Evolutionary conservation across 1,140 invertebrate genomes (phyloP), one percentile per base, ranked within the genome.

Genomic region (Dendrolimus punctatus): DNA sequence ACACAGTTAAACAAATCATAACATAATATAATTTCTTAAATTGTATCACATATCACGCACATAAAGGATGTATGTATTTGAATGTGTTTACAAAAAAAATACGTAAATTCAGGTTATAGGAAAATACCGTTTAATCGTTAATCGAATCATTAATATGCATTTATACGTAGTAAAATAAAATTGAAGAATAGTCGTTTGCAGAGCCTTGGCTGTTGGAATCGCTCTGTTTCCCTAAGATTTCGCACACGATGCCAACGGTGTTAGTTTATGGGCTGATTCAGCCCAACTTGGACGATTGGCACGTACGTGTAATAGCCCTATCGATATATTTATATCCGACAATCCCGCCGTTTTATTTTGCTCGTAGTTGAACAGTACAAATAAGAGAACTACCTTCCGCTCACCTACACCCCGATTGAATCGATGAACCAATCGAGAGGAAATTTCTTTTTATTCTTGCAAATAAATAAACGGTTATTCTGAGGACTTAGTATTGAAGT

Each of bases 181-280:
- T 45, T 53, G 42, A 3, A 23, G 23, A 23, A 23, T 58, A 58
- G 9, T 23, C 41, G 36, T 48, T 7, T 9, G 37, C 41, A 36
- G 5, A 5, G 40, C 38, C 10, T 38, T 46, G 43, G 37, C 10
- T 42, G 53, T 60, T 57, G 60, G 51, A 65, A 59, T 58, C 23
- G 23, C 23, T 23, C 23, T 23, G 57, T 62, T 66, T 53, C n/a
- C 47, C 5, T 37, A 38, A 55, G 51, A 53, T 65, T 62, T 56
- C 47, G 44, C 40, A 48, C 36, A 54, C 39, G 53, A 38, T 36
- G 23, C 44, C 49, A 39, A 39, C 7, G 49, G 8, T 9, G 37
- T 51, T 67, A 46, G 56, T 67, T 67, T 67, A 64, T 62, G 49
- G 56, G 51, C 57, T 68, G 59, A 60, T 64, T 64, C 55, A 58